A percentile compares a stretch with the other conserved stretches of the same genome.
These are phyloP conservation scores for Dyspetes luteomarginatus DNA, from an alignment of 2,888 invertebrate species.

Conservation along the genomic window DNA sequence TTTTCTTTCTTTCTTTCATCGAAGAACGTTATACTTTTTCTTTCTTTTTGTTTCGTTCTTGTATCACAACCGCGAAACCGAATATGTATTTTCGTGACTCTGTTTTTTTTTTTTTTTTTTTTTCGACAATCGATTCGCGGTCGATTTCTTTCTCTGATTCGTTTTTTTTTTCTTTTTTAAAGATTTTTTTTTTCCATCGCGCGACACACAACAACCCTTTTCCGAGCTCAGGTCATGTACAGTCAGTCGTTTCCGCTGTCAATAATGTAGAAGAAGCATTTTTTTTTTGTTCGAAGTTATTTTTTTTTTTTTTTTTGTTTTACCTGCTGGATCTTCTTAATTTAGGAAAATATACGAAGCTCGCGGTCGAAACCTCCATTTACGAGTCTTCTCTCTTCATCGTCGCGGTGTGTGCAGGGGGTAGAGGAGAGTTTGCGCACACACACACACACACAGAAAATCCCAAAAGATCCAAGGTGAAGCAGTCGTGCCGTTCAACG, in stretches of 20 bases:
- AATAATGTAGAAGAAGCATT: slow-evolving; percentile 53
- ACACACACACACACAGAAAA: slow-evolving; percentile 4
- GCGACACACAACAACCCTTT: slow-evolving; percentile 48
- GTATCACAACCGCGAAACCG: slow-evolving; percentile 56
- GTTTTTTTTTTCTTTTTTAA: slow-evolving; percentile 2
- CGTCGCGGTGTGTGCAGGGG: neutral
- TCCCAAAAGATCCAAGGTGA: neutral
- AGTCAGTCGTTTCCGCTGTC: slow-evolving; percentile 27
- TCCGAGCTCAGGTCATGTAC: slow-evolving; percentile 23
- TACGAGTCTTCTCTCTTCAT: slow-evolving; percentile 25
- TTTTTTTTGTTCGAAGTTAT: slow-evolving; percentile 49
- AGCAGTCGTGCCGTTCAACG: neutral
- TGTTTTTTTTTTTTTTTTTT: slow-evolving; percentile 32
- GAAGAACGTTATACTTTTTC: slow-evolving; percentile 51
- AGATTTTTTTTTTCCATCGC: slow-evolving; percentile 16
- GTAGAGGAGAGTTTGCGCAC: slow-evolving; percentile 2
- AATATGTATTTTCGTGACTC: slow-evolving; percentile 23
- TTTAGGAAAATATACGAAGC: slow-evolving; percentile 72
- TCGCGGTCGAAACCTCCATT: neutral
- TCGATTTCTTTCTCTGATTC: slow-evolving; percentile 37
- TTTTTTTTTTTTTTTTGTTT: slow-evolving; percentile 76
- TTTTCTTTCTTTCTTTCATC: slow-evolving; percentile 51
- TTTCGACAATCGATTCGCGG: slow-evolving; percentile 36
- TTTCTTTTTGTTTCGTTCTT: neutral
- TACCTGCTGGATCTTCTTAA: slow-evolving; percentile 79